Base-by-base conservation (phyloP, 2,797 vertebrate species). In the Sebastes cheni region DNA sequence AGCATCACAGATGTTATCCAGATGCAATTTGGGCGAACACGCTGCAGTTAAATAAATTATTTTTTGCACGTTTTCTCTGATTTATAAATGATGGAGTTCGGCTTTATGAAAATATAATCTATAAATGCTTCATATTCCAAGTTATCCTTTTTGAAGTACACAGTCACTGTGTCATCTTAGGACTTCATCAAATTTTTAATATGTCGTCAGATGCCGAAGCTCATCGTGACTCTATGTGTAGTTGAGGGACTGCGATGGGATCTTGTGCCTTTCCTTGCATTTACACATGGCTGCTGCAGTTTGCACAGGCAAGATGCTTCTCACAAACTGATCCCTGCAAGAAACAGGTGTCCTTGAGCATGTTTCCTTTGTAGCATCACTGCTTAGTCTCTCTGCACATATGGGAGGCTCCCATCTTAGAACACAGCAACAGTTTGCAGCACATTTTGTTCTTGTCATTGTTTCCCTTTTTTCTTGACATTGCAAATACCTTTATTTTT, bases 281-380 rank as follows among this genome's bases (percentile, higher is more conserved):
- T 82, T 61, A 58, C 60, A 89, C 68, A 39, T 62, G 59, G 52
- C 82, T 82, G 79, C 36, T 74, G 80, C 77, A 82, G 79, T 25
- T 54, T 78, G 64, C 73, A 82, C 52, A 73, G 65, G 39, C 65
- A 68, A 76, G 77, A 80, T 81, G 82, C 65, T 84, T 84, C 80
- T 90, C 71, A 71, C 58, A 89, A 87, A 80, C 78, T 66, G 69
- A 25, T 83, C 65, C 79, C 82, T 86, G 72, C 46, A 82, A 88
- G 67, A 79, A 88, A 83, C 81, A 90, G 86, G 79, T 93, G 92
- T 93, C 92, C 92, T 94, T 94, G 92, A 89, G 65, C 88, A 76
- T 79, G 79, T 84, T 84, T 80, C 62, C 72, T 89, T 88, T 85
- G 80, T 81, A 75, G 80, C 85, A 67, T 81, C 50, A 42, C 54